Evolutionary conservation across 2,113 vertebrate species (phyloP).

Genomic region (Rhinolophus sinicus): DNA sequence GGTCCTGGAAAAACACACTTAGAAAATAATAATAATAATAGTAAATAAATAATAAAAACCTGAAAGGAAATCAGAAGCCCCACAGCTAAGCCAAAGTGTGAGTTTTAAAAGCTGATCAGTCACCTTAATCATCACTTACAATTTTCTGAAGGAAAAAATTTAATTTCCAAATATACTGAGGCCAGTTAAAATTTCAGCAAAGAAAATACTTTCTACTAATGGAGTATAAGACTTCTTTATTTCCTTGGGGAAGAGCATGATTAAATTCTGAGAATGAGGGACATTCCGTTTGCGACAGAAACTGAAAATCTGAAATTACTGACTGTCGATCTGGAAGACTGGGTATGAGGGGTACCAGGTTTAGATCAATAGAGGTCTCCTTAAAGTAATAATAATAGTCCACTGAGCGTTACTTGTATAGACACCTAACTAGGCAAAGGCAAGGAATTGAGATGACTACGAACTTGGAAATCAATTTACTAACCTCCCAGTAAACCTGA

Average conservation of each 20-base stretch:
- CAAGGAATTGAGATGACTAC: background rate
- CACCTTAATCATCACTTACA: background rate
- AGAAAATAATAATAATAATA: too few species aligned
- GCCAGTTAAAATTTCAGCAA: background rate
- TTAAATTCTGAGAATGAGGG: background rate
- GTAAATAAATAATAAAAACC: background rate
- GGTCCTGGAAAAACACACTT: too few species aligned
- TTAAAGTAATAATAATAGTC: background rate
- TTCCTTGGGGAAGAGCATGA: background rate
- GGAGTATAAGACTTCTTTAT: background rate
- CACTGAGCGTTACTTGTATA: background rate
- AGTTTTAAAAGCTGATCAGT: slow-evolving; percentile 22
- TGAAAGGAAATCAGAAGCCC: slow-evolving; percentile 24
- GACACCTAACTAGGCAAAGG: background rate
- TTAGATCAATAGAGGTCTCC: background rate
- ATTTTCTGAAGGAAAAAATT: background rate
- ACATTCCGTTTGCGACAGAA: background rate
- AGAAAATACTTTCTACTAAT: background rate
- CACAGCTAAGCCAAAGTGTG: background rate
- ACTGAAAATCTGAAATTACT: background rate
- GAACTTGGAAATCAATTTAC: background rate
- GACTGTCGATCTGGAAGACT: background rate
- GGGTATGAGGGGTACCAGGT: background rate
- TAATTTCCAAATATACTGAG: background rate
- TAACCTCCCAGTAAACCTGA: background rate